Conservation (phyloP, 2,888 invertebrate species). For the Xanthia togata region DNA sequence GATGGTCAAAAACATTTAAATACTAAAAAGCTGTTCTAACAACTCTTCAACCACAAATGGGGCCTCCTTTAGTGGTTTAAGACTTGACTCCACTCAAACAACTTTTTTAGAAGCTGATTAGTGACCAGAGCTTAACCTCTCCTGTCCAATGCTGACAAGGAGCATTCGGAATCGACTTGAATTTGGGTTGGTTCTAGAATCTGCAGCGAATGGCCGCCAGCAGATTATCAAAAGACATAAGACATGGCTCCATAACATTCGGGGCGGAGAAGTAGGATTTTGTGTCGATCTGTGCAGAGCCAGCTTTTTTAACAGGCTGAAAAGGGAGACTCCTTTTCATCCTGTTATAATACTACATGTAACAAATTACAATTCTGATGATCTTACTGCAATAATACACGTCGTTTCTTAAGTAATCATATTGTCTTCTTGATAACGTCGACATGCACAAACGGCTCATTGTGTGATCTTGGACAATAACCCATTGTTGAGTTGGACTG, state of each 20-base stretch:
- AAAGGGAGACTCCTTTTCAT: background rate
- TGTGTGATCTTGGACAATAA: constrained; percentile 50
- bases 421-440: constrained; percentile 49
- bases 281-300: background rate
- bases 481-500: constrained; percentile 39
- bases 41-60: background rate
- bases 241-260: background rate
- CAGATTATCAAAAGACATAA: background rate
- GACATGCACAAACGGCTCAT: constrained; percentile 40
- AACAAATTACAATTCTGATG: background rate
- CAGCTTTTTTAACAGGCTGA: too few species aligned
- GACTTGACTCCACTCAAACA: background rate
- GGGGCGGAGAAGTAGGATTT: background rate
- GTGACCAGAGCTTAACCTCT: background rate
- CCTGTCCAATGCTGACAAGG: background rate
- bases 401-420: constrained; percentile 10
- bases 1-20: background rate
- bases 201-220: background rate
- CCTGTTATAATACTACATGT: background rate
- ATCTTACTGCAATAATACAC: constrained; percentile 13
- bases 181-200: background rate
- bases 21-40: background rate
- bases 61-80: too few species aligned
- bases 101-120: background rate
- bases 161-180: background rate